These are phyloP conservation scores for Hylia prasina DNA, from an alignment of 2,113 vertebrate species.

Conservation along the genomic window DNA sequence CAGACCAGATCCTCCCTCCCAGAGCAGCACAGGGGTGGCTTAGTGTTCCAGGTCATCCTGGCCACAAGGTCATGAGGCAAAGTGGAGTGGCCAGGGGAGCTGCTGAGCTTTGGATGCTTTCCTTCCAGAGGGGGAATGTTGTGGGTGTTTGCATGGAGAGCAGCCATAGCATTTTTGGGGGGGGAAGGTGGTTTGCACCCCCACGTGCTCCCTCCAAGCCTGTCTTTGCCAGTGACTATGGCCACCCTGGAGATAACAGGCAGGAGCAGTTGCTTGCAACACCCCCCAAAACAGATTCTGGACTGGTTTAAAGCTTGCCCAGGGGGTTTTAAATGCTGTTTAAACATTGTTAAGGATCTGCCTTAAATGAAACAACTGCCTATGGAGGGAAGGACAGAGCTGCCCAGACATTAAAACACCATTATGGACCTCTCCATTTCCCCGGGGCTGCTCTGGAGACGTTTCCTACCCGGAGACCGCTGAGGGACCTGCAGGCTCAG, in stretches of 20 bases:
- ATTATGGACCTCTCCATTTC: background rate
- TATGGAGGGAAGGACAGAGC: background rate
- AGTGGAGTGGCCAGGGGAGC: background rate
- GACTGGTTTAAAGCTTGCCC: background rate
- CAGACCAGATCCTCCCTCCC: background rate
- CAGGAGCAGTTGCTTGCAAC: background rate
- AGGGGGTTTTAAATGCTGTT: background rate
- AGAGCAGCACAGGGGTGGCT: accelerated
- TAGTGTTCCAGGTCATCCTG: background rate
- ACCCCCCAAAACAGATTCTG: background rate
- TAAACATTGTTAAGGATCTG: background rate
- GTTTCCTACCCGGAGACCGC: background rate
- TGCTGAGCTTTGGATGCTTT: background rate
- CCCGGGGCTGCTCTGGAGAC: background rate
- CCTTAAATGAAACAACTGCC: background rate
- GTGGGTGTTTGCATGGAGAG: background rate
- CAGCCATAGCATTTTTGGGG: background rate
- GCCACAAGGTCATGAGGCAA: background rate
- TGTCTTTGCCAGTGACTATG: background rate
- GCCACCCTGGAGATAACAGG: background rate
- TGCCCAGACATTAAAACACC: background rate
- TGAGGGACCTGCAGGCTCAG: background rate
- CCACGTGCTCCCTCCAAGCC: accelerated
- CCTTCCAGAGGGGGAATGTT: background rate
- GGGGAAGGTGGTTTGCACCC: background rate